Conservation (phyloP, 2,113 vertebrate genomes). For the Spheniscus mendiculus region DNA sequence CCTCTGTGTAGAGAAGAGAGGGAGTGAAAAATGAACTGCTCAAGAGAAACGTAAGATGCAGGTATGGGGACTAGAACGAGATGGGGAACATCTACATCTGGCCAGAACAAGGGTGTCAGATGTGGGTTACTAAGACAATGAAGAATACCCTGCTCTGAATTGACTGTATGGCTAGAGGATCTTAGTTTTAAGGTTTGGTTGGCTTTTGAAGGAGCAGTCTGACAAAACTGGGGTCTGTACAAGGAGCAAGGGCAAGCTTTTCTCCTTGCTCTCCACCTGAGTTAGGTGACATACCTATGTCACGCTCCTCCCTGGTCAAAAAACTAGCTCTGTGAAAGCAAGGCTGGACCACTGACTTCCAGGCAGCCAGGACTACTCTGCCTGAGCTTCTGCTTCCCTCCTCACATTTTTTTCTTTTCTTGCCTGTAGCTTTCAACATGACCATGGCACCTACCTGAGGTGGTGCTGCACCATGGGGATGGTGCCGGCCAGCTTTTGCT, state of each 20-base stretch:
- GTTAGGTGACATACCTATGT: background rate
- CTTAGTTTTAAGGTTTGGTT: background rate
- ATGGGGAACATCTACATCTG: background rate
- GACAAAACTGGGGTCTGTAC: background rate
- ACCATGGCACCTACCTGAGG: background rate
- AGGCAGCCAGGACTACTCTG: background rate
- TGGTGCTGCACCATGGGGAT: accelerated
- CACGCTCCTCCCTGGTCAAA: background rate
- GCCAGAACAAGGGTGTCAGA: background rate
- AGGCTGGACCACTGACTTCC: background rate
- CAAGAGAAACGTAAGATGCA: background rate
- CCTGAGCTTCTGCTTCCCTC: background rate
- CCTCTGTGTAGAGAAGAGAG: background rate
- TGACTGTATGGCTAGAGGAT: background rate
- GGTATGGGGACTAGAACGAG: background rate
- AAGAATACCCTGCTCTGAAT: background rate
- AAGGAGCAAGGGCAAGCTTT: background rate
- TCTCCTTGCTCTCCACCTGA: background rate
- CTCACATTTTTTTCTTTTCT: background rate
- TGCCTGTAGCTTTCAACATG: background rate
- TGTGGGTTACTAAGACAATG: background rate
- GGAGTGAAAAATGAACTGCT: background rate
- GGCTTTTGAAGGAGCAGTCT: background rate
- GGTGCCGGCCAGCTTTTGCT: background rate
- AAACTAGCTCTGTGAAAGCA: accelerated